Evolutionary conservation across 2,797 vertebrate species (phyloP).

Genomic region (Galagoides demidoff): DNA sequence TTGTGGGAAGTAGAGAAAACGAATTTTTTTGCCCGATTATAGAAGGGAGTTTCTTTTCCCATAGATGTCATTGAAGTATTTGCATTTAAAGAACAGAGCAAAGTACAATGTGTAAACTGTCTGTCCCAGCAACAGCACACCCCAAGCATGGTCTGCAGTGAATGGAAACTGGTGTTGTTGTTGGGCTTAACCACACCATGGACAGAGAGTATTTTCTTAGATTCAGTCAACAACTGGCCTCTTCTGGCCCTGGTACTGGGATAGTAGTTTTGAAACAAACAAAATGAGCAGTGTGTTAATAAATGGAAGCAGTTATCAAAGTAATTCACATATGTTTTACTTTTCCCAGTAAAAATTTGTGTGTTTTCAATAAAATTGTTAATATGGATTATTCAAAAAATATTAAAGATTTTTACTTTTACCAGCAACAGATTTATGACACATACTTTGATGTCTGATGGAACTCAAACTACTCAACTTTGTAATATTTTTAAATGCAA

Average conservation of each 20-base stretch:
- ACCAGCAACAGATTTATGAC: background rate
- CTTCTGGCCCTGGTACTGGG: conserved; percentile 65
- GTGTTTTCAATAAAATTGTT: conserved; percentile 81
- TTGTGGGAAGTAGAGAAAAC: background rate
- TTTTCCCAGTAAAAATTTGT: conserved; percentile 79
- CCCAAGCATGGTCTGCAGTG: conserved; percentile 43
- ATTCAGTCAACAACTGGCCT: conserved; percentile 78
- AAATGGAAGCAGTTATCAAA: conserved; percentile 73
- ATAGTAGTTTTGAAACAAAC: conserved; percentile 75
- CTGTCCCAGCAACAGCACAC: conserved; percentile 57
- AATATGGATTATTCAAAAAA: conserved; percentile 78
- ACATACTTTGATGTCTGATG: background rate
- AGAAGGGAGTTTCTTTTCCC: conserved; percentile 31
- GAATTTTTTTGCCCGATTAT: conserved; percentile 41
- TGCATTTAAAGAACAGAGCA: conserved; percentile 51
- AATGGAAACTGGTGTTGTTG: conserved; percentile 65
- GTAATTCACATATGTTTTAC: conserved; percentile 80
- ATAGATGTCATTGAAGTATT: conserved; percentile 29
- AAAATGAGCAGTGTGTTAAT: conserved; percentile 79
- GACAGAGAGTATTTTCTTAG: conserved; percentile 70
- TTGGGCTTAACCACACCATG: conserved; percentile 65
- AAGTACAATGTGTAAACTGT: conserved; percentile 53
- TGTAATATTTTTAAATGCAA: background rate
- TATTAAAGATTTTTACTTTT: conserved; percentile 53
- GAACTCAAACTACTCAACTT: conserved; percentile 2